phyloP scores from a whole-genome alignment of 2,888 invertebrate species.

The Monopis laevigella region DNA sequence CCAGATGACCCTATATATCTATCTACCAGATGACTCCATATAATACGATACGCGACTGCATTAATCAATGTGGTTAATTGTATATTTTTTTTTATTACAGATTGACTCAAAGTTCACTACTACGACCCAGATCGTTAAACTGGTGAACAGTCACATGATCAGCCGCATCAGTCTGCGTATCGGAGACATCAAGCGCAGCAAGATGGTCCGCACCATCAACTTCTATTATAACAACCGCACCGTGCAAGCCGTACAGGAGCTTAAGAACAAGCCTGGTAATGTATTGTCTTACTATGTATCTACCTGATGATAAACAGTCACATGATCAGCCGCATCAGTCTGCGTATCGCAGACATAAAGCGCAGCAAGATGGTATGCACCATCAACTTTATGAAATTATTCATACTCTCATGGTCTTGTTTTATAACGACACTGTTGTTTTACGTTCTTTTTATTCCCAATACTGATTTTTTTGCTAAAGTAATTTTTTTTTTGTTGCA shows the following conservation, averaged over 20 bases:
- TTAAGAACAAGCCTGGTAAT: slow-evolving; percentile 89
- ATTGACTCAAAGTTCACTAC: slow-evolving; percentile 98
- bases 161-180: slow-evolving; percentile 93
- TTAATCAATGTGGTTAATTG: too few species aligned
- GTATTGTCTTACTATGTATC: slow-evolving; percentile 13
- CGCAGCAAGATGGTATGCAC: slow-evolving; percentile 97
- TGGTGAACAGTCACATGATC: slow-evolving; percentile 95
- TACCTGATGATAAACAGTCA: slow-evolving; percentile 79
- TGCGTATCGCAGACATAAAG: slow-evolving; percentile 94
- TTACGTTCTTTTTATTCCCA: too few species aligned
- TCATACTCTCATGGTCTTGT: too few species aligned
- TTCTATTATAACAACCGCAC: slow-evolving; percentile 97
- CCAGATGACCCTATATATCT: too few species aligned
- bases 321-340: slow-evolving; percentile 92
- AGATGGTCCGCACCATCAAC: slow-evolving; percentile 96
- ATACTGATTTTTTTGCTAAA: too few species aligned
- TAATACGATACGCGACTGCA: too few species aligned
- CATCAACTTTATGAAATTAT: too few species aligned
- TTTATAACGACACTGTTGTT: too few species aligned
- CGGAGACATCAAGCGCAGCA: slow-evolving; percentile 94
- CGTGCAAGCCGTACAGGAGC: slow-evolving; percentile 96
- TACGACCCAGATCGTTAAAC: slow-evolving; percentile 96
- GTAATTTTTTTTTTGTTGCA: slow-evolving; percentile 18
- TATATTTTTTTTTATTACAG: too few species aligned
- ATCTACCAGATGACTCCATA: too few species aligned